These are phyloP conservation scores for Meteorus sp. DNA, from an alignment of 1,140 invertebrate species.

Conservation along the genomic window DNA sequence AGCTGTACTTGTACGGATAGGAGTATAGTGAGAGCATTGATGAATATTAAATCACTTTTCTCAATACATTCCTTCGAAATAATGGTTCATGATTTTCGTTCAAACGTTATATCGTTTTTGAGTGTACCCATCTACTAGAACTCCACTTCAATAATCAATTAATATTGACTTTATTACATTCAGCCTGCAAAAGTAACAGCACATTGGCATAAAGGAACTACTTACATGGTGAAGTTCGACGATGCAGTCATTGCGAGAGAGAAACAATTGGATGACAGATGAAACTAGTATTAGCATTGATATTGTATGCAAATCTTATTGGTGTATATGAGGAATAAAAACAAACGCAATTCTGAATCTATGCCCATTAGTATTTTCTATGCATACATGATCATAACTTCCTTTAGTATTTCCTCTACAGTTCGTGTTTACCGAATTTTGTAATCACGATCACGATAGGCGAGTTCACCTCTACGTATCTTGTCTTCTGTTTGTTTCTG, in stretches of 20 bases:
- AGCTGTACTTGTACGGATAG: no score
- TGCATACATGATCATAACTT: constrained; percentile 7
- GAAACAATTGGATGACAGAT: constrained; percentile 88
- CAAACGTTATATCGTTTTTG: neutral
- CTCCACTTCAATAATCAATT: neutral
- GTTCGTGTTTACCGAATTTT: constrained; percentile 55
- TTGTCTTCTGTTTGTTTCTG: constrained; percentile 62
- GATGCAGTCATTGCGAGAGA: constrained; percentile 91
- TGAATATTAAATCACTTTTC: neutral
- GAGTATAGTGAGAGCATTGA: neutral
- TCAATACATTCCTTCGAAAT: no score
- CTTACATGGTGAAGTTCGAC: constrained; percentile 99
- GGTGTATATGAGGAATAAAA: constrained; percentile 6
- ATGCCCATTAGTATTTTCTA: constrained; percentile 20
- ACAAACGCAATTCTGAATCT: neutral
- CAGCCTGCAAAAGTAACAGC: constrained; percentile 95
- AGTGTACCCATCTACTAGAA: neutral
- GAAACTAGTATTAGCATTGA: constrained; percentile 40
- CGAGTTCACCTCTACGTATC: constrained; percentile 69
- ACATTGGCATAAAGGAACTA: constrained; percentile 99
- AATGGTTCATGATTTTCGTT: no score
- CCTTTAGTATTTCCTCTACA: constrained; percentile 18
- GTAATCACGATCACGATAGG: constrained; percentile 69
- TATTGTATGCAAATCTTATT: constrained; percentile 22
- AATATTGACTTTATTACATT: constrained; percentile 46